Percentiles rank a stretch among this genome's conserved stretches.
phyloP scores from a whole-genome alignment of 2,797 vertebrate genomes.

The Xiphophorus birchmanni region DNA sequence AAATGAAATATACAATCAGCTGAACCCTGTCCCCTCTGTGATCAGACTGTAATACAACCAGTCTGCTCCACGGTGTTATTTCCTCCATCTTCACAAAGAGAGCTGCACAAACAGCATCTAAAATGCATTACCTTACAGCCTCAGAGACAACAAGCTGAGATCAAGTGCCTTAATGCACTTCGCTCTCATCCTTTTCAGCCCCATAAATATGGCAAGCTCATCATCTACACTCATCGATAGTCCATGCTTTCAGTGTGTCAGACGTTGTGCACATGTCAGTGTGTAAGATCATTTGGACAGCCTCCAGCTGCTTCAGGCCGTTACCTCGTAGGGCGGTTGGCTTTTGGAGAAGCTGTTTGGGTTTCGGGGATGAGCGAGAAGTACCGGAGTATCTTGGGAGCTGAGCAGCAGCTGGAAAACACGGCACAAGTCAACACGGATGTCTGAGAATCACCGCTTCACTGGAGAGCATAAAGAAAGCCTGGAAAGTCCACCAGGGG shows the following conservation, averaged over 20 bases:
- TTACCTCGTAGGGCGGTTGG: slow-evolving; percentile 96
- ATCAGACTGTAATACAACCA: neutral
- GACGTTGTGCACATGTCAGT: neutral
- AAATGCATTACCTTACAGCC: slow-evolving; percentile 13
- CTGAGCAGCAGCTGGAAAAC: slow-evolving; percentile 72
- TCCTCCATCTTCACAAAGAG: neutral
- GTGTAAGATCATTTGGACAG: slow-evolving; percentile 26
- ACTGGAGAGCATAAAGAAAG: slow-evolving; percentile 31
- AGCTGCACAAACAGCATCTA: slow-evolving; percentile 1
- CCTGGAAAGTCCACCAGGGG: slow-evolving; percentile 59
- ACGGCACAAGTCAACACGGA: slow-evolving; percentile 81
- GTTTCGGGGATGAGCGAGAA: slow-evolving; percentile 93
- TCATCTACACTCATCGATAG: slow-evolving; percentile 3
- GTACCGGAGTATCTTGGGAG: slow-evolving; percentile 87
- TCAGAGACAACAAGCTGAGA: slow-evolving; percentile 1
- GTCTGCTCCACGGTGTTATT: neutral
- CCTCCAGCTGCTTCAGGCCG: slow-evolving; percentile 48
- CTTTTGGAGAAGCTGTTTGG: slow-evolving; percentile 95
- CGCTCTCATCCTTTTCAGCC: slow-evolving; percentile 19
- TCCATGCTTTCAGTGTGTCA: slow-evolving; percentile 3
- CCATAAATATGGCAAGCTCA: neutral
- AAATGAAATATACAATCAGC: neutral
- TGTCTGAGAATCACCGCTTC: slow-evolving; percentile 23
- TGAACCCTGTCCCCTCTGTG: neutral
- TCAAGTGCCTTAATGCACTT: slow-evolving; percentile 3